These are phyloP conservation scores for Oscheius sp. DNA, from an alignment of 2,888 invertebrate species.

Conservation along the genomic window DNA sequence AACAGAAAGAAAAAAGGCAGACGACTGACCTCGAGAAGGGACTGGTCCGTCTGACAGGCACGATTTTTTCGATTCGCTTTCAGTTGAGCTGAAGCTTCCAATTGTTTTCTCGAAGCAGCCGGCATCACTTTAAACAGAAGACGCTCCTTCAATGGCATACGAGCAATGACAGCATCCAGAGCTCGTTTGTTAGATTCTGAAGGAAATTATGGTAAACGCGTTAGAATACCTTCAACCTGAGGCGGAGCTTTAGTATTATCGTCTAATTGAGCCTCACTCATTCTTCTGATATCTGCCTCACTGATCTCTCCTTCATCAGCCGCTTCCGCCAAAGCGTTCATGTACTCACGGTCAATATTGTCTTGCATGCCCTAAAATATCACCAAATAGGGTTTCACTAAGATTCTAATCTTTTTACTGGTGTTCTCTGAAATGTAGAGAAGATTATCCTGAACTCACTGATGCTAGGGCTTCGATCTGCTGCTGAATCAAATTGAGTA, in stretches of 20 bases:
- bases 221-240: slow-evolving; percentile 1
- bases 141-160: slow-evolving; percentile 63
- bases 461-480: slow-evolving; percentile 64
- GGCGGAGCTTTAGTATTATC: not conserved
- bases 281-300: slow-evolving; percentile 27
- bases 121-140: slow-evolving; percentile 64
- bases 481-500: slow-evolving; percentile 65
- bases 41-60: slow-evolving; percentile 49
- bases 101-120: slow-evolving; percentile 49
- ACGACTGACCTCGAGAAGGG: slow-evolving; percentile 43
- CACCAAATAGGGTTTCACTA: not conserved
- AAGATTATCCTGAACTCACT: not conserved
- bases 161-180: slow-evolving; percentile 55
- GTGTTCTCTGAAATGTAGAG: not conserved
- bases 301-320: slow-evolving; percentile 52
- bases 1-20: not conserved
- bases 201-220: not conserved
- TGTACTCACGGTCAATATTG: slow-evolving; percentile 67
- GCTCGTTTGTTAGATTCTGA: slow-evolving; percentile 31
- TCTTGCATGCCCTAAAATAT: slow-evolving; percentile 59
- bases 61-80: slow-evolving; percentile 42
- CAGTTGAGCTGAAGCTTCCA: slow-evolving; percentile 44
- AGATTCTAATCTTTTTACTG: not conserved
- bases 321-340: slow-evolving; percentile 60
- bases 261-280: slow-evolving; percentile 7